These are phyloP conservation scores for Aleiodes leptofemur DNA, from an alignment of 2,888 invertebrate genomes.

Conservation along the genomic window DNA sequence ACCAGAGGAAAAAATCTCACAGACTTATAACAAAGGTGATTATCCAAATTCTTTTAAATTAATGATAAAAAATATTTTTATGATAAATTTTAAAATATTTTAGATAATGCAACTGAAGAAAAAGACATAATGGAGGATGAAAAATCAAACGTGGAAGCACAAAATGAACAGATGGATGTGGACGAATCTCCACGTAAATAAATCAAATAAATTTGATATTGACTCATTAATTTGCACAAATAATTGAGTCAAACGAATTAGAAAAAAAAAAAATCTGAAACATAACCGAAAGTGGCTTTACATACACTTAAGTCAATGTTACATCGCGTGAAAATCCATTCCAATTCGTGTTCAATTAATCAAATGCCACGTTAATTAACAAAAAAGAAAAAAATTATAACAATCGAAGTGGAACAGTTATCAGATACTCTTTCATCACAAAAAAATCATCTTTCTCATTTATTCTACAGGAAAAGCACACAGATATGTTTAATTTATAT, in stretches of 20 bases:
- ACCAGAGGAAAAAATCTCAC: constrained; percentile 47
- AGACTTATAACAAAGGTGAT: constrained; percentile 35
- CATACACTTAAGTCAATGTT: constrained; percentile 26
- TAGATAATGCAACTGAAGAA: constrained; percentile 28
- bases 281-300: constrained; percentile 58
- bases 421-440: not conserved
- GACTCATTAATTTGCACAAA: constrained; percentile 23
- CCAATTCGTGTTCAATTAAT: constrained; percentile 14
- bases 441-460: not conserved
- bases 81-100: not conserved
- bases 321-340: constrained; percentile 15
- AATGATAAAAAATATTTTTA: not conserved
- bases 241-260: not conserved
- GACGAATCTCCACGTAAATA: constrained; percentile 61
- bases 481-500: constrained; percentile 5
- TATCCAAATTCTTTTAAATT: not conserved
- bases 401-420: not conserved
- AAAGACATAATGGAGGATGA: constrained; percentile 15
- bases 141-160: constrained; percentile 39
- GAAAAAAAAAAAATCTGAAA: constrained; percentile 44
- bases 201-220: constrained; percentile 28
- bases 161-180: constrained; percentile 61
- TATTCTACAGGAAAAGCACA: not conserved
- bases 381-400: not conserved
- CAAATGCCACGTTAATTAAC: not conserved